These are phyloP conservation scores for Gallirallus australis DNA, from an alignment of 2,797 vertebrate genomes.

Conservation along the genomic window DNA sequence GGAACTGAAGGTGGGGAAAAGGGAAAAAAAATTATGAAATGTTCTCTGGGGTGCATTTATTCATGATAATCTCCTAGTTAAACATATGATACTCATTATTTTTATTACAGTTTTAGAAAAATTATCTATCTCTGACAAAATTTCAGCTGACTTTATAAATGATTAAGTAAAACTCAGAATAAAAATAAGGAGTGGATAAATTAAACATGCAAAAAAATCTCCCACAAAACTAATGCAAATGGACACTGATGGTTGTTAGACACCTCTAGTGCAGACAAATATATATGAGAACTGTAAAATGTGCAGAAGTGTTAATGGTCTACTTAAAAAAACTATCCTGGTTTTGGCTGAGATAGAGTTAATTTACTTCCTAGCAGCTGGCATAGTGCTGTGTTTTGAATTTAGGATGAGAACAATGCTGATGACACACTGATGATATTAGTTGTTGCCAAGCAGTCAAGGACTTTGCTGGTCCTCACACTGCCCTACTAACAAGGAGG, in stretches of 20 bases:
- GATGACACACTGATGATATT: no score
- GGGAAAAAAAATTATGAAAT: fast-evolving
- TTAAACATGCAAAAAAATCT: not conserved
- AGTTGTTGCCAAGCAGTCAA: no score
- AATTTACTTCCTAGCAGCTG: no score
- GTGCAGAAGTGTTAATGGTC: not conserved
- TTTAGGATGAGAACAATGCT: no score
- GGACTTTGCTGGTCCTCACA: no score
- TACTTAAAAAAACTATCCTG: not conserved
- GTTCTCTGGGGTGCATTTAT: not conserved
- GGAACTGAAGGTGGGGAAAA: not conserved
- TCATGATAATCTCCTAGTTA: not conserved
- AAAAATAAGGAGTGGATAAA: not conserved
- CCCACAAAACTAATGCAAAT: not conserved
- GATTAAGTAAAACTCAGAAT: not conserved
- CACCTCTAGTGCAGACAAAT: not conserved
- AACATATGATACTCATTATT: not conserved
- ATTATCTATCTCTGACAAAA: not conserved
- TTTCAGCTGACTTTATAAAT: not conserved
- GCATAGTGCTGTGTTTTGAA: no score
- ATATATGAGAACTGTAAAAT: not conserved
- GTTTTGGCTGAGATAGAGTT: no score
- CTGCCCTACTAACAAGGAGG: no score
- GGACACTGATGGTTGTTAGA: not conserved
- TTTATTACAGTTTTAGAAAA: not conserved